Conservation (phyloP, 2,888 invertebrate genomes). For the Orchesellides sinensis region DNA sequence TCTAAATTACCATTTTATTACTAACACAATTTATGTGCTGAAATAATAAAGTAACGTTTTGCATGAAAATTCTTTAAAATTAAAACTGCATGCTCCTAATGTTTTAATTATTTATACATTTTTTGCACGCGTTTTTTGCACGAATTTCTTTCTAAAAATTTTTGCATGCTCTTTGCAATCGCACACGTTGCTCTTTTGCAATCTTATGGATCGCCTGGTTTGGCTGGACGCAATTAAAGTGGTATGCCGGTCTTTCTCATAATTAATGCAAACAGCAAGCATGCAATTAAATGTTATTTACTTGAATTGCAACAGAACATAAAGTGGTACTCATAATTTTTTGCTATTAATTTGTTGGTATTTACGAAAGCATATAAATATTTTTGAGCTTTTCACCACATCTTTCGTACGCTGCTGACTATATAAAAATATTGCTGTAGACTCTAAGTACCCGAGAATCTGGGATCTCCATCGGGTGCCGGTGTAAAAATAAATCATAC, state of each 20-base stretch:
- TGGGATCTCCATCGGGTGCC: constrained; percentile 62
- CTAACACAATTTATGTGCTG: constrained; percentile 1
- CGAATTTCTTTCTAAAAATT: not conserved
- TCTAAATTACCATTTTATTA: not conserved
- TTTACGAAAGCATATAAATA: constrained; percentile 1
- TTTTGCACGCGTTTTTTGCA: constrained; percentile 2
- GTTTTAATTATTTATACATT: not conserved
- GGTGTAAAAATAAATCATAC: constrained; percentile 52
- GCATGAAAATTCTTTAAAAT: not conserved
- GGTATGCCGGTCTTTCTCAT: no score
- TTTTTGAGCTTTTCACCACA: constrained; percentile 41
- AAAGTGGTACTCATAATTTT: constrained; percentile 3
- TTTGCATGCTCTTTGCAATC: not conserved
- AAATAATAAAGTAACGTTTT: constrained; percentile 21
- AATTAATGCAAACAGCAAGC: no score
- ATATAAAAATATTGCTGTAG: constrained; percentile 63
- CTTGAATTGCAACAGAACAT: not conserved
- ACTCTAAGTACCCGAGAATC: constrained; percentile 62
- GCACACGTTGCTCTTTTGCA: no score
- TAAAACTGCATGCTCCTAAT: not conserved
- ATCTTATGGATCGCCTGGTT: no score
- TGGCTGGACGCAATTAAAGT: no score
- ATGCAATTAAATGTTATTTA: no score
- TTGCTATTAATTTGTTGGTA: not conserved
- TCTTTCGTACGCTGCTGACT: constrained; percentile 52